Base-by-base conservation (phyloP, 2,113 vertebrate genomes). In the Semicossyphus pulcher region DNA sequence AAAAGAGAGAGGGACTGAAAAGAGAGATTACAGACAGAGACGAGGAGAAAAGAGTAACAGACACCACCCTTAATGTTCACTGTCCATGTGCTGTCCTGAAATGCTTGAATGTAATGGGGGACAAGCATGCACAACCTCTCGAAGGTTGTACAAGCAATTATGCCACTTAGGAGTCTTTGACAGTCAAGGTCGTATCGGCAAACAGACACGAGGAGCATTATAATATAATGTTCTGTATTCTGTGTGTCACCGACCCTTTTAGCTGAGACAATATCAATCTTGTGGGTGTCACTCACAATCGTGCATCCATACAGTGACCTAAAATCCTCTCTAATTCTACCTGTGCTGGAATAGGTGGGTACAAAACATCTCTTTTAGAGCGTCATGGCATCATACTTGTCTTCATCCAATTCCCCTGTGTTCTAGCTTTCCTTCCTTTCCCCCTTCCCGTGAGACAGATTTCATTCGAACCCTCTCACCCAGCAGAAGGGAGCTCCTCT, bases 81-180 rank as follows among this genome's bases (percentile, higher is more conserved):
- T 74, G 67, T 76, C 76, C 66, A 59, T 59, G 78, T 62, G 63
- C 69, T 71, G 68, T 81, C 57, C 82, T 78, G 81, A 88, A 83
- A 63, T 26, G 62, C 83, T 83, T 62, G 53, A 76, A 72, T 85
- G 58, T 88, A 83, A 90, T 67, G 65, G 75, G 71, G 72, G 80
- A 90, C 86, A 81, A 84, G 78, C 58, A 72, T 78, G 65, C 73
- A 20, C 73, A 76, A 81, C 85, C 85, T 91, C 63, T 74, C 76
- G 83, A 92, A 89, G 88, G 85, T 90, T 87, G 87, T 70, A 86
- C 80, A 80, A 85, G 84, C 87, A 90, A 90, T 90, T 84, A 88
- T 71, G 80, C 81, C 87, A 83, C 81, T 89, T 84, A 89, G 56
- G 86, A 78, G 72, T 84, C 86, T 88, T 84, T 85, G 83, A 91